These are phyloP conservation scores for Operophtera brumata DNA, from an alignment of 2,888 invertebrate genomes.

Conservation along the genomic window DNA sequence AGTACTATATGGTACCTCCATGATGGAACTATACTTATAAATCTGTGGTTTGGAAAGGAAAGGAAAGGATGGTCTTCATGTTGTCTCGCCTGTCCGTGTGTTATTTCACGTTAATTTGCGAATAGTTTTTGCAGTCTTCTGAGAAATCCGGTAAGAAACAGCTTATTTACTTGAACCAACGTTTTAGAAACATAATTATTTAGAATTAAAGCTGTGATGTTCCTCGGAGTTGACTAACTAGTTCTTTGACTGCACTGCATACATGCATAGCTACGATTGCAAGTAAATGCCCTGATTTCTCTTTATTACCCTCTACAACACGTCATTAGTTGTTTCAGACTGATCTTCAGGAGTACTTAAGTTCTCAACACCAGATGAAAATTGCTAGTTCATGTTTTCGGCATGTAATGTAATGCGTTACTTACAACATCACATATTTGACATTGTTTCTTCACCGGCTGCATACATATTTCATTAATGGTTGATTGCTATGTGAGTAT, in stretches of 20 bases:
- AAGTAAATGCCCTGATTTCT: slow-evolving; percentile 50
- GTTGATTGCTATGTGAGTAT: slow-evolving; percentile 14
- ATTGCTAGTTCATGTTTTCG: background rate
- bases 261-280: slow-evolving; percentile 10
- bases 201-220: slow-evolving; percentile 15
- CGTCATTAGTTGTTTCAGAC: slow-evolving; percentile 47
- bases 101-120: no score
- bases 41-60: no score
- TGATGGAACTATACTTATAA: no score
- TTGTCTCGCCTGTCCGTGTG: no score
- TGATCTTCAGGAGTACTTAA: slow-evolving; percentile 30
- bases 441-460: slow-evolving; percentile 32
- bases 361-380: slow-evolving; percentile 8
- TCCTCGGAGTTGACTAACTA: no score
- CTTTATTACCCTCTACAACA: slow-evolving; percentile 37
- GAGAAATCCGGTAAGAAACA: background rate
- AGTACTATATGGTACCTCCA: no score
- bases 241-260: background rate
- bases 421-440: slow-evolving; percentile 11
- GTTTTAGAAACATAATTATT: background rate
- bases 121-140: background rate
- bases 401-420: slow-evolving; percentile 20
- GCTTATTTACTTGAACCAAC: background rate
- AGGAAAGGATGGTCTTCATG: background rate
- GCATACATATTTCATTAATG: slow-evolving; percentile 15